Base-by-base conservation (phyloP, 2,113 vertebrate species). In the Ursus arctos region DNA sequence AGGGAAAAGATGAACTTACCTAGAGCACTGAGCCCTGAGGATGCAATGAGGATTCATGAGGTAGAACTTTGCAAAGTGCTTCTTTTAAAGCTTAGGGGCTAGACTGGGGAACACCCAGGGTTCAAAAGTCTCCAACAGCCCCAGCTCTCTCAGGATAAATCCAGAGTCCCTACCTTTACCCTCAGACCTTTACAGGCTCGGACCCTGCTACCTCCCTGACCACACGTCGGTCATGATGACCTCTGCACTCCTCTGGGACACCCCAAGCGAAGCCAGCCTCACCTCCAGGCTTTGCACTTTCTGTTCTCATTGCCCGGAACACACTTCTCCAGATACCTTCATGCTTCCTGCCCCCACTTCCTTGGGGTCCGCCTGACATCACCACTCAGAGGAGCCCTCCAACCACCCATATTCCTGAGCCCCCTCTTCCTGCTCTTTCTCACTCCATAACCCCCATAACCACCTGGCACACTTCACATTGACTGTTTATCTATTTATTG, bases 191-290 rank as follows among this genome's bases (percentile, higher is more conserved):
- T 12, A 7, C 15, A 28, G 33, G 14, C 19, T 21, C 71, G 59
- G 61, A 51, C 51, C 69, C 49, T 4, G 1, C 63, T 21, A n/a
- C 69, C 33, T 57, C 76, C 33, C 85, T 10, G 61, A 72, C 40
- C 51, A 24, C 15, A 7, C 2, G 2, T 19, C 13, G 0, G 69
- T 47, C 28, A 14, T 0, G 4, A 9, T 8, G n/a, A 43, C 26
- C 43, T 31, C 28, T 8, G 2, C 2, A 24, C 18, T 47, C n/a
- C 57, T 40, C 43, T 10, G 40, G 61, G 71, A 40, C 61, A 31
- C 28, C 14, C 43, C 57, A 10, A 61, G 61, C 47, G 19, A 24
- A 59, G 43, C 40, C 14, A n/a, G 7, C 1, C 61, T 15, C 55
- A 8, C 53, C n/a, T 40, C 63, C 36, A 33, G 59, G 49, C 74